These are phyloP conservation scores for Hoplodrina blanda DNA, from an alignment of 2,888 invertebrate species.

Conservation along the genomic window DNA sequence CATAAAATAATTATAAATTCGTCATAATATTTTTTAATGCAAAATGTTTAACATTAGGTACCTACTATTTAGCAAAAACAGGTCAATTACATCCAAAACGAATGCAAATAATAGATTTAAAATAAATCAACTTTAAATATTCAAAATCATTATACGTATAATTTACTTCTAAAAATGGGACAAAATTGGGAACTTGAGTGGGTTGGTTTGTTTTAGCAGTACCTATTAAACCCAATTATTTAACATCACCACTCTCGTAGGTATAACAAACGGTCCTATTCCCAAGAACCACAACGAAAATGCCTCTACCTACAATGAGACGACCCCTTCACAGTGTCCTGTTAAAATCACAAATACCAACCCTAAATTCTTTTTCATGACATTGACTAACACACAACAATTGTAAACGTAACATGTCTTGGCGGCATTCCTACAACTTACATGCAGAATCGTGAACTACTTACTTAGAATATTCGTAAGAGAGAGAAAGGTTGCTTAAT, in stretches of 20 bases:
- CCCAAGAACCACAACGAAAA: not conserved
- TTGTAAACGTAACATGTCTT: constrained; percentile 25
- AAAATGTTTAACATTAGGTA: too few relatives aligned
- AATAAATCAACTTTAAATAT: too few relatives aligned
- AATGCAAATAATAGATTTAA: too few relatives aligned
- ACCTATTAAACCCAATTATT: not conserved
- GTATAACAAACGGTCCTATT: not conserved
- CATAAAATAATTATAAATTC: too few relatives aligned
- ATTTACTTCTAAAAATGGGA: too few relatives aligned
- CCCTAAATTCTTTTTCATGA: constrained; percentile 17
- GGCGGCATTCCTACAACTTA: not conserved
- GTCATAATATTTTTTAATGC: too few relatives aligned
- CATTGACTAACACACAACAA: constrained; percentile 4
- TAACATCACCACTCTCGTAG: not conserved
- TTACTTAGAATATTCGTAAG: not conserved
- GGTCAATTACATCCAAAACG: too few relatives aligned
- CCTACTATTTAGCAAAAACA: too few relatives aligned
- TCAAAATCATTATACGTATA: too few relatives aligned
- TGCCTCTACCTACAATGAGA: not conserved
- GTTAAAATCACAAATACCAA: constrained; percentile 21
- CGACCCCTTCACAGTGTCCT: not conserved
- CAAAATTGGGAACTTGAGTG: too few relatives aligned
- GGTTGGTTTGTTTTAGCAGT: too few relatives aligned
- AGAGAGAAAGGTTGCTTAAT: not conserved
- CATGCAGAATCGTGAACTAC: not conserved